These are phyloP conservation scores for Poecilus cupreus DNA, from an alignment of 2,888 invertebrate species.

Conservation along the genomic window DNA sequence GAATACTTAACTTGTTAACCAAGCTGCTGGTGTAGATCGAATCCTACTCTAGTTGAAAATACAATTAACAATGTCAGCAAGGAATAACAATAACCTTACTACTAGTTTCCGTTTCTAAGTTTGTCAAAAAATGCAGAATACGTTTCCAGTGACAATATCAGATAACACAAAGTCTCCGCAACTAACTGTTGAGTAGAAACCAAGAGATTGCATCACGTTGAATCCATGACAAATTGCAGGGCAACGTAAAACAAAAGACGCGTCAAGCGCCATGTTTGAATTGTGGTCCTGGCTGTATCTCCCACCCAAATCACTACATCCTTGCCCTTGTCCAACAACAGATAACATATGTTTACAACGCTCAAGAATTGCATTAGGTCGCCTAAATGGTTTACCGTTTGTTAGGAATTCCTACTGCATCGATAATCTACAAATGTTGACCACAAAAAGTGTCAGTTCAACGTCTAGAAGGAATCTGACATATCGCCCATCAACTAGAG, in stretches of 20 bases:
- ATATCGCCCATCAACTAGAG: not conserved
- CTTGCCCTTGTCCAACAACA: slow-evolving; percentile 20
- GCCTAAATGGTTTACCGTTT: slow-evolving; percentile 28
- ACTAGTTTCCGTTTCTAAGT: not conserved
- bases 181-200: slow-evolving; percentile 29
- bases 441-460: not conserved
- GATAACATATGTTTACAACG: slow-evolving; percentile 44
- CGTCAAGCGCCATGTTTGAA: slow-evolving; percentile 57
- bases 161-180: slow-evolving; percentile 30
- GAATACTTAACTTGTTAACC: too few relatives aligned
- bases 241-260: slow-evolving; percentile 60
- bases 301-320: slow-evolving; percentile 16
- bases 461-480: not conserved
- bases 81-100: slow-evolving; percentile 5
- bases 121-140: slow-evolving; percentile 16
- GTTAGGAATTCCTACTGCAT: slow-evolving; percentile 8
- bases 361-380: slow-evolving; percentile 40
- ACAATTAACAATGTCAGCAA: not conserved
- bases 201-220: slow-evolving; percentile 55
- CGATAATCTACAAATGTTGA: not conserved
- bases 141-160: not conserved
- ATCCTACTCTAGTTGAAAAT: too few relatives aligned
- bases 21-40: too few relatives aligned
- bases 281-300: slow-evolving; percentile 60
- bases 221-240: slow-evolving; percentile 63